phyloP scores from a whole-genome alignment of 2,113 vertebrate species.

The Silurus meridionalis region DNA sequence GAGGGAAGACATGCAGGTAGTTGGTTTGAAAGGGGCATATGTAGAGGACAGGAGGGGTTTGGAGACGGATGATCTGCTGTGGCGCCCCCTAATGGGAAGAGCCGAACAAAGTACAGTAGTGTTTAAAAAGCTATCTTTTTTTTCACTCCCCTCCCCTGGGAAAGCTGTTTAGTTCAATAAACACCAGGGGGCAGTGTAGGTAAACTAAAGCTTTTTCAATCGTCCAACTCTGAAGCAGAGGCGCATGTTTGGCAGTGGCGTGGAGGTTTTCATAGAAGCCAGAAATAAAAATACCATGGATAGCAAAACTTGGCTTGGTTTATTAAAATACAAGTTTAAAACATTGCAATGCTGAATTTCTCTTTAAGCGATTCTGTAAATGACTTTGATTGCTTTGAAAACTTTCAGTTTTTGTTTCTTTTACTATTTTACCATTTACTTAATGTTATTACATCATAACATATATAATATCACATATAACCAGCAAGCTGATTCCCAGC shows the following conservation, averaged over 20 bases:
- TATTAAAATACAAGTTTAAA: background rate
- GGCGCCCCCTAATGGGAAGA: too few species aligned
- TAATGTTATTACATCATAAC: background rate
- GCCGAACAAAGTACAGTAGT: too few species aligned
- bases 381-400: too few species aligned
- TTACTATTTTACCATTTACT: background rate
- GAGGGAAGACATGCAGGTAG: too few species aligned
- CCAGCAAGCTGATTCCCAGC: background rate
- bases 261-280: background rate
- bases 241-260: too few species aligned
- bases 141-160: too few species aligned
- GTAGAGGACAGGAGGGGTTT: too few species aligned
- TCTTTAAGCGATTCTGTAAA: background rate
- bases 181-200: constrained; percentile 28
- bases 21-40: too few species aligned
- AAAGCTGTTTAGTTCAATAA: background rate
- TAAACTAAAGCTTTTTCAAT: background rate
- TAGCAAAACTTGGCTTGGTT: background rate
- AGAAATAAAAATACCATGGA: background rate
- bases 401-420: too few species aligned
- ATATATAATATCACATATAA: too few species aligned
- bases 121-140: too few species aligned
- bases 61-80: too few species aligned
- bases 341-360: background rate
- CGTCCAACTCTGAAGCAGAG: background rate